A percentile compares a stretch with the other conserved stretches of the same genome.
Conservation (phyloP, 2,113 vertebrate species). For the Nettapus auritus region DNA sequence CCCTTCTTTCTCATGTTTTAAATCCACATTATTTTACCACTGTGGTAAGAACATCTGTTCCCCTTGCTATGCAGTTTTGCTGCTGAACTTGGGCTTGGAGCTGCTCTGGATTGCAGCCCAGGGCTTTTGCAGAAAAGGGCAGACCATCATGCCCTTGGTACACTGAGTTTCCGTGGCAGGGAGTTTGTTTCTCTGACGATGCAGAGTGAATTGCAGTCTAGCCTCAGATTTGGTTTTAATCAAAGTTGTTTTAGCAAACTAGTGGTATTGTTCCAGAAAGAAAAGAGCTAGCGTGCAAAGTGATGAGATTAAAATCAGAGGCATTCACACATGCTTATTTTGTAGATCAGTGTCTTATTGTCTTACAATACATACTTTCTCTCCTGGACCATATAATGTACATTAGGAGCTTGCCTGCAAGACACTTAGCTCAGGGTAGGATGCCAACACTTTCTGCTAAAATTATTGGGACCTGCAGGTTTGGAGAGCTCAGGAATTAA, state of each 20-base stretch:
- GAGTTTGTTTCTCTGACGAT: background rate
- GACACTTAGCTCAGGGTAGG: background rate
- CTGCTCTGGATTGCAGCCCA: background rate
- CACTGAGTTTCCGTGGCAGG: background rate
- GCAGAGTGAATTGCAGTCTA: background rate
- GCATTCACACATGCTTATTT: background rate
- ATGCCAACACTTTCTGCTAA: background rate
- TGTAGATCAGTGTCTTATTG: background rate
- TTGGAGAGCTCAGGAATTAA: background rate
- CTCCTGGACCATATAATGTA: background rate
- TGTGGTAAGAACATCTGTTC: background rate
- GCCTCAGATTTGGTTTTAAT: background rate
- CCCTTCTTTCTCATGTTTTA: background rate
- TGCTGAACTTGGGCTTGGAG: background rate
- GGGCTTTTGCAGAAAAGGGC: background rate
- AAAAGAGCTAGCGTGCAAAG: background rate
- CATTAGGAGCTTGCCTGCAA: background rate
- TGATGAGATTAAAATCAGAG: background rate
- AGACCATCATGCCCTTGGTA: background rate
- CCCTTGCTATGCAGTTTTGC: background rate
- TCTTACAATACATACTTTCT: background rate
- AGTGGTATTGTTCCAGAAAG: background rate
- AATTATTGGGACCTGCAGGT: background rate
- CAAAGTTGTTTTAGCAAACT: background rate
- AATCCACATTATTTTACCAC: background rate